These are phyloP conservation scores for Sebastes minor DNA, from an alignment of 2,797 vertebrate genomes.

Conservation along the genomic window DNA sequence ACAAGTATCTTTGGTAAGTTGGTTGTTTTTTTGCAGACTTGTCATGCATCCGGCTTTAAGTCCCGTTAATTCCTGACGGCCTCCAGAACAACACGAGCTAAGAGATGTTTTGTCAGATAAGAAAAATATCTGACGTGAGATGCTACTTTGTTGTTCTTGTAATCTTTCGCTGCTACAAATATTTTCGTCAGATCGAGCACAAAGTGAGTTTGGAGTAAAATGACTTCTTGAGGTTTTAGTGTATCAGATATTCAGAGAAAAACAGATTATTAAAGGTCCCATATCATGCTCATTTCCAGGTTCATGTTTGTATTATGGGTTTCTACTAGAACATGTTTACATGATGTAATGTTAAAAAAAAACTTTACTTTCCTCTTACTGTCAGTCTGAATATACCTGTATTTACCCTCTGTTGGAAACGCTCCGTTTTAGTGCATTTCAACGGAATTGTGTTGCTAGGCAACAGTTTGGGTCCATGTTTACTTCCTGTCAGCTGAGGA, in stretches of 20 bases:
- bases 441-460: too few relatives aligned
- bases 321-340: too few relatives aligned
- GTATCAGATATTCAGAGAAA: not conserved
- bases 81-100: constrained; percentile 26
- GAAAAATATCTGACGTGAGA: constrained; percentile 25
- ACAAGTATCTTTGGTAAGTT: constrained; percentile 51
- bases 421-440: too few relatives aligned
- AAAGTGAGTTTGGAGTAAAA: constrained; percentile 7
- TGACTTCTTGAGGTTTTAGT: not conserved
- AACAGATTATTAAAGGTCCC: constrained; percentile 10
- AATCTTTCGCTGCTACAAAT: constrained; percentile 38
- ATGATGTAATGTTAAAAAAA: too few relatives aligned
- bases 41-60: constrained; percentile 52
- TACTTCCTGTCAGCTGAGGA: too few relatives aligned
- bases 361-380: too few relatives aligned
- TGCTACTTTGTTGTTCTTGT: constrained; percentile 30
- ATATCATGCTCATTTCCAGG: too few relatives aligned
- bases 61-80: constrained; percentile 43
- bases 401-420: too few relatives aligned
- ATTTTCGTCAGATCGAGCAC: constrained; percentile 37
- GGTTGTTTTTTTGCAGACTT: constrained; percentile 62
- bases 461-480: too few relatives aligned
- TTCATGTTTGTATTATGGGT: too few relatives aligned
- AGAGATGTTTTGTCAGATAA: constrained; percentile 42
- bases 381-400: too few relatives aligned